Percentiles rank a stretch among this genome's conserved stretches.
Conservation (phyloP, 2,113 vertebrate species). For the Apodemus sylvaticus region DNA sequence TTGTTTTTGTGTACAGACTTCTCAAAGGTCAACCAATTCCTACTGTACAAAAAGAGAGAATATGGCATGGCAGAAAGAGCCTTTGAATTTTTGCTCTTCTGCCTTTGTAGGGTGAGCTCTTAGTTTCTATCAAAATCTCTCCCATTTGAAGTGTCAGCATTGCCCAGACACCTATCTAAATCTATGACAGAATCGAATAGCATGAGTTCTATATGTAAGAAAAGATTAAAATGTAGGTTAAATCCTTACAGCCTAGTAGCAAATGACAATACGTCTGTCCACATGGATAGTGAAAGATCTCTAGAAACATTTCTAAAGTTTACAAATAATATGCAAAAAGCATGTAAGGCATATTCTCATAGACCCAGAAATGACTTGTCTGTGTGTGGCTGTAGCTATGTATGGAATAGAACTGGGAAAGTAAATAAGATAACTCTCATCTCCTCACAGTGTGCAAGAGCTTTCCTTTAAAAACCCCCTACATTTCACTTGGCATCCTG, state of each 20-base stretch:
- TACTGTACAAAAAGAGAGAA: background rate
- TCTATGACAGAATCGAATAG: background rate
- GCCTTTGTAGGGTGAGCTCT: background rate
- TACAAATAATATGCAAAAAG: background rate
- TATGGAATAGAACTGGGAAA: background rate
- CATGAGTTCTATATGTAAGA: background rate
- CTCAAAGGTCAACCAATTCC: background rate
- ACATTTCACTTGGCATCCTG: background rate
- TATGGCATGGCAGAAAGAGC: background rate
- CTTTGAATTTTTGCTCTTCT: background rate
- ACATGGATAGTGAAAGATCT: background rate
- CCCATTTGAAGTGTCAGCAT: background rate
- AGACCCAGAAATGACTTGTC: background rate
- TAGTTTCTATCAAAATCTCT: background rate
- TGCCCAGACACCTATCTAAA: background rate
- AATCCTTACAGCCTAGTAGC: conserved; percentile 26
- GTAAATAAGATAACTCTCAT: background rate
- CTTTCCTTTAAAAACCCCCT: background rate
- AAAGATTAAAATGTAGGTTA: conserved; percentile 7
- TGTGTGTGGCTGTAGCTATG: background rate
- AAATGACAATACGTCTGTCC: background rate
- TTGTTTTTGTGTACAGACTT: conserved; percentile 12
- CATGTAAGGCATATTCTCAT: background rate
- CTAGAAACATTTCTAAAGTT: background rate
- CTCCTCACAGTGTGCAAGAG: background rate